Conservation (phyloP, 2,113 vertebrate genomes). For the Rousettus leschenaultii region DNA sequence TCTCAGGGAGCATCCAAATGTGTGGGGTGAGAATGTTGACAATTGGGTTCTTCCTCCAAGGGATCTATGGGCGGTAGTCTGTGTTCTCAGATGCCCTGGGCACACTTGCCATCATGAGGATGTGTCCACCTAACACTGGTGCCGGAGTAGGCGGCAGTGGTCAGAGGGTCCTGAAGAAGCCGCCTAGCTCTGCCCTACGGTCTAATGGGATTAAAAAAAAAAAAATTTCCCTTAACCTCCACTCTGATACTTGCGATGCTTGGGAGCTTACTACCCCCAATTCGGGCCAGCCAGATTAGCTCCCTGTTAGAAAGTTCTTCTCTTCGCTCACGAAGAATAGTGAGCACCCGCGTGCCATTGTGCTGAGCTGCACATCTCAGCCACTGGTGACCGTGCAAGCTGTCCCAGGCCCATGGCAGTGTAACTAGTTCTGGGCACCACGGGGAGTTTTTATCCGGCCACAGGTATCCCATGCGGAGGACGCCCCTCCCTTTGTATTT, state of each 20-base stretch:
- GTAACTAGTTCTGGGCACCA: fast-evolving
- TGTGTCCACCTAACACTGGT: not conserved
- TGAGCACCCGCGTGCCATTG: not conserved
- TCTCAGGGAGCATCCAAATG: not conserved
- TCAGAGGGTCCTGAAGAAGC: not conserved
- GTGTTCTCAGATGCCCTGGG: not conserved
- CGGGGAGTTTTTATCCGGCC: not conserved
- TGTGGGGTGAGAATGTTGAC: too few relatives aligned
- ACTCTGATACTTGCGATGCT: not conserved
- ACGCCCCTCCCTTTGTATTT: not conserved
- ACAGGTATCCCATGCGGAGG: not conserved
- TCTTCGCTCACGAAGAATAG: not conserved
- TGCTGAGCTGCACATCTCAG: not conserved
- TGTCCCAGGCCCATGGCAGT: fast-evolving
- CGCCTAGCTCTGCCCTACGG: not conserved
- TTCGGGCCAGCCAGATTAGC: not conserved
- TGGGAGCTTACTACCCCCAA: not conserved
- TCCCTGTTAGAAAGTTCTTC: not conserved
- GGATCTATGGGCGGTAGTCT: not conserved
- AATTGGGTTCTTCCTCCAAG: not conserved
- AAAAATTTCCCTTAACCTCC: not conserved
- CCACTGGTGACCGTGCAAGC: not conserved
- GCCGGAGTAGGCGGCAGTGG: not conserved
- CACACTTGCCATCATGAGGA: not conserved
- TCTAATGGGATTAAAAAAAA: too few relatives aligned